Base-by-base conservation (phyloP, 2,888 invertebrate genomes). In the Xestobium rufovillosum region DNA sequence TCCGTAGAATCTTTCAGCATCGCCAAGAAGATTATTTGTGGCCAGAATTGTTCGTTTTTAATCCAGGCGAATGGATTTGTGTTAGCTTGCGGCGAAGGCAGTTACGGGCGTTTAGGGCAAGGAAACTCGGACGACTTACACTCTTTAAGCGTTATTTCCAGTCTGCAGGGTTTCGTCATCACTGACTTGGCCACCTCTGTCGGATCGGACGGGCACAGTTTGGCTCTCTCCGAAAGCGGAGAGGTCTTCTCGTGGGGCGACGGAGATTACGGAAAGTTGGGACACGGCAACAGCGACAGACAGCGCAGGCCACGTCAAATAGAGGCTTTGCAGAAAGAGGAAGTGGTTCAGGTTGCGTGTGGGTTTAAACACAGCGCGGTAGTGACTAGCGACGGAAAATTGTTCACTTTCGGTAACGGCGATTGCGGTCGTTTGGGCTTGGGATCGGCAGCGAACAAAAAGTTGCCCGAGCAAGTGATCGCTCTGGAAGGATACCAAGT, bases 241-340 rank as follows among this genome's bases (percentile, higher is more conserved):
- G 78, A 78, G 56, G 77, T 78, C 8, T 78, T 77, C 53, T 75
- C 75, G 12, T 78, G 77, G 77, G 78, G 76, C 6, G 76, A 78
- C 52, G 78, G 78, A 1, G 77, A 78, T 57, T 77, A 75, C 54
- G 78, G 78, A 4, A 43, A 41, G 15, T 60, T 78, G 17, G 79
- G 79, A 0, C 79, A 78, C 52, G 78, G 78, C 4, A 76, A 76
- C 52, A 74, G 73, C 49, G 77, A 78, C 49, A 57, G 77, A 13
- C 76, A 77, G 51, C 60, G 77, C 17, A 57, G 76, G 27, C 79
- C 79, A 0, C 59, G 75, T 31, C 75, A 75, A 53, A 76, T 78
- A 38, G 77, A 78, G 53, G 72, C 73, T 2, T 56, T 79, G 9
- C 73, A 75, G 49, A 70, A 72, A 41, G 75, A 76, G 55, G 74